Evolutionary conservation across 2,797 vertebrate genomes (phyloP), one percentile per base, ranked within the genome.

Genomic region (Lophura swinhoii): DNA sequence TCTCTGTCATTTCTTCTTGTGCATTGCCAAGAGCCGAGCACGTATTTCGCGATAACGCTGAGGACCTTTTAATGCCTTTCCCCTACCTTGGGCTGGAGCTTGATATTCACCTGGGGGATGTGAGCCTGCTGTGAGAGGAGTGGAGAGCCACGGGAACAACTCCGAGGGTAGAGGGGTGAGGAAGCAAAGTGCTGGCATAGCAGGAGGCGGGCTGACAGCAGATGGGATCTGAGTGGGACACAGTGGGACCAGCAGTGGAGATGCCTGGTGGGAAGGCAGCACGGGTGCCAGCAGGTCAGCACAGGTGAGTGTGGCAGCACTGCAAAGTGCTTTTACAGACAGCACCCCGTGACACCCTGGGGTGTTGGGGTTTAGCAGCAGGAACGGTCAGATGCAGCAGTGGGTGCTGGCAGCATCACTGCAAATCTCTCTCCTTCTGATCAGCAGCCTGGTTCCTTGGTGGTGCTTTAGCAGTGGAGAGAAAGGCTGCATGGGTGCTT

Each of bases 281-380:
- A 1, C 23, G 1, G 23, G 14, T 3, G 22, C 18, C 9, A 6
- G 59, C 55, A 2, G 70, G 6, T n/a, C 33, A 35, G 2, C 1
- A 77, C 94, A 93, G 95, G 95, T 96, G 87, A 94, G 95, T 76
- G 72, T 2, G 2, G 48, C 9, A 58, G 16, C 0, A 0, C 39
- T 9, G 13, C 41, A 31, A 44, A 44, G 74, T 8, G 10, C 51
- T 29, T 53, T 53, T 53, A 31, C 28, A 53, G 51, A 53, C 15
- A 29, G 15, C 51, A 53, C 28, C 28, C 51, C 9, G 15, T 29
- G 28, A 53, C 51, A 53, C 51, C 51, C 28, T 2, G 16, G 0
- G 41, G 15, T 5, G 48, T 20, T 2, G 4, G 44, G 46, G 41
- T 8, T 1, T 18, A 21, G 60, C 24, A 8, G 60, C 37, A 35